Conservation (phyloP, 2,113 vertebrate species). For the Thomomys bottae region DNA sequence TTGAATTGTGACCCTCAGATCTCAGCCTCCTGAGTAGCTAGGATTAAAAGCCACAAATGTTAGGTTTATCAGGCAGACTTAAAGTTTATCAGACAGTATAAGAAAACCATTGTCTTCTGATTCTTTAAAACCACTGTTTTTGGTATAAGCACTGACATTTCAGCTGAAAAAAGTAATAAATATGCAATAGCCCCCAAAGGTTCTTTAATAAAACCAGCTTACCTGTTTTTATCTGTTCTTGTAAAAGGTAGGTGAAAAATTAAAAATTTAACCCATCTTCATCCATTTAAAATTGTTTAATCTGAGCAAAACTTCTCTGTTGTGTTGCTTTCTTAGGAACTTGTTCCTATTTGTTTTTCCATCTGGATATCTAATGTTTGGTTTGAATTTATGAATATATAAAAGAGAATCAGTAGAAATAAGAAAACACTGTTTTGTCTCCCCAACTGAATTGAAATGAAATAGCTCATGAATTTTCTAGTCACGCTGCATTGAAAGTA, state of each 20-base stretch:
- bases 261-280: neutral
- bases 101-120: neutral
- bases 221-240: constrained; percentile 13
- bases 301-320: neutral
- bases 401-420: neutral
- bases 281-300: neutral
- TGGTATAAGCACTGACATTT: constrained; percentile 18
- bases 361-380: neutral
- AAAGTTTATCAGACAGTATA: neutral
- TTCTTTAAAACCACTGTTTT: constrained; percentile 30
- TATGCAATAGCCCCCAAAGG: neutral
- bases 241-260: constrained; percentile 5
- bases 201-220: neutral
- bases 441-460: constrained; percentile 13
- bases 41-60: too few relatives aligned
- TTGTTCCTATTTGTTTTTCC: neutral
- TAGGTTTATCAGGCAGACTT: too few relatives aligned
- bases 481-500: neutral
- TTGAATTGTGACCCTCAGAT: too few relatives aligned
- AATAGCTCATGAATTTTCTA: constrained; percentile 18
- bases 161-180: constrained; percentile 6
- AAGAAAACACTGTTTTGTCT: constrained; percentile 24
- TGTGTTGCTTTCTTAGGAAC: neutral
- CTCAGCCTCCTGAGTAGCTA: too few relatives aligned
- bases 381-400: constrained; percentile 9